These are phyloP conservation scores for Macrosteles quadrilineatus DNA, from an alignment of 1,140 invertebrate species.

Conservation along the genomic window DNA sequence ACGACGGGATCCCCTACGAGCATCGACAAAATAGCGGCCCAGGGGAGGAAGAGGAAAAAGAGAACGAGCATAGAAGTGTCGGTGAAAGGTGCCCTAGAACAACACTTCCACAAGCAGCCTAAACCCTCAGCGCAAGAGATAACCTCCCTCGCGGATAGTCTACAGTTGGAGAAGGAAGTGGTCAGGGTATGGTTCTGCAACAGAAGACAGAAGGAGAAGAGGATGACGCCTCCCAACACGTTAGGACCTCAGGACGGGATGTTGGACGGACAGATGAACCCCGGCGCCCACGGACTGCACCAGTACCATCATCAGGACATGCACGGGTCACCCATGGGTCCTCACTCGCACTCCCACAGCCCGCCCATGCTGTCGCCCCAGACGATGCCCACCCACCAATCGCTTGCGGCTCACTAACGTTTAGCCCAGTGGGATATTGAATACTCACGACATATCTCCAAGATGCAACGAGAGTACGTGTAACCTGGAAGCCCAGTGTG, in stretches of 20 bases:
- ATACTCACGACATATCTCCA: conserved; percentile 46
- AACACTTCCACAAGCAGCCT: conserved; percentile 98
- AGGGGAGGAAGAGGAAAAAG: conserved; percentile 98
- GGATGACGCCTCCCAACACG: conserved; percentile 95
- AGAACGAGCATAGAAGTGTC: conserved; percentile 98
- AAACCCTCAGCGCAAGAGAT: conserved; percentile 99
- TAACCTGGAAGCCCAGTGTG: conserved; percentile 18
- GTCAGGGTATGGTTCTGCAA: conserved; percentile 99
- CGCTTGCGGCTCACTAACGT: conserved; percentile 80
- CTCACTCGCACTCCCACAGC: conserved; percentile 75
- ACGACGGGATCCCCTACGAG: conserved; percentile 96
- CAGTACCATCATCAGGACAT: conserved; percentile 72
- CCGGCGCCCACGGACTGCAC: conserved; percentile 60
- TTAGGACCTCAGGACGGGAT: conserved; percentile 65
- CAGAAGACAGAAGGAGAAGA: conserved; percentile 97
- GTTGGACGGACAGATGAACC: conserved; percentile 74
- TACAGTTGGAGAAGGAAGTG: conserved; percentile 98
- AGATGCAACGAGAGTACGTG: conserved; percentile 43
- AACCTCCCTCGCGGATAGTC: conserved; percentile 84
- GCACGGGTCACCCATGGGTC: conserved; percentile 78
- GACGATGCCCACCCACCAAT: conserved; percentile 72
- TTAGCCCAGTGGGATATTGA: conserved; percentile 49
- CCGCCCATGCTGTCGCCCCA: conserved; percentile 82
- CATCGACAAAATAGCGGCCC: conserved; percentile 97
- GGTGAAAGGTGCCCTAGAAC: conserved; percentile 96